Percentiles rank a stretch among this genome's conserved stretches.
These are phyloP conservation scores for Sipha maydis DNA, from an alignment of 2,888 invertebrate genomes.

Conservation along the genomic window DNA sequence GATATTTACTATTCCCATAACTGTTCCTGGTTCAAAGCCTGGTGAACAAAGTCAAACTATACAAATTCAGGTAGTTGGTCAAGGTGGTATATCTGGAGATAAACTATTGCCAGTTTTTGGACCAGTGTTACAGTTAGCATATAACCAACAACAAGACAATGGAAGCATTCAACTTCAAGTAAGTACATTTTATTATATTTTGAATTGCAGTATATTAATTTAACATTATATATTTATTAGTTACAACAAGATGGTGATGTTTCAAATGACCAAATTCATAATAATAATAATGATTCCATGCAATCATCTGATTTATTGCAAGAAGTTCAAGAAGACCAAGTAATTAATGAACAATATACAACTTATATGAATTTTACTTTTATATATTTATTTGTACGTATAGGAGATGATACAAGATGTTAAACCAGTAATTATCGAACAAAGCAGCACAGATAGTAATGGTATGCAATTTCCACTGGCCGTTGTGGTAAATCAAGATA, in stretches of 20 bases:
- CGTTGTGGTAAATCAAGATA: conserved; percentile 66
- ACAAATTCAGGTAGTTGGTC: conserved; percentile 80
- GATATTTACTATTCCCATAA: conserved; percentile 81
- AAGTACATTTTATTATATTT: conserved; percentile 66
- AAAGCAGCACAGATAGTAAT: conserved; percentile 68
- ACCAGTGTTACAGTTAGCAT: conserved; percentile 80
- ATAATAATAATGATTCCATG: conserved; percentile 63
- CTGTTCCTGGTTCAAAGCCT: conserved; percentile 75
- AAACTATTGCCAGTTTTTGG: conserved; percentile 73
- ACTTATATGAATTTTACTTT: not conserved
- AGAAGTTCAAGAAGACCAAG: conserved; percentile 56
- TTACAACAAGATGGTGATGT: conserved; percentile 58
- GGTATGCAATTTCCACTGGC: conserved; percentile 66
- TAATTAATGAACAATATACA: not conserved
- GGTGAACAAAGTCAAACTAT: conserved; percentile 79
- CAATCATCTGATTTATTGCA: conserved; percentile 61
- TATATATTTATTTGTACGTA: conserved; percentile 16
- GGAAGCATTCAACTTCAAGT: conserved; percentile 66
- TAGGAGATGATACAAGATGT: conserved; percentile 64
- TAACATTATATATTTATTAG: conserved; percentile 55
- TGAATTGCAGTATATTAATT: conserved; percentile 67
- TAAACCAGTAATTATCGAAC: conserved; percentile 65
- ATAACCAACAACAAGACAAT: conserved; percentile 72
- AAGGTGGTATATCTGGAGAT: conserved; percentile 66
- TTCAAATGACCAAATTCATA: conserved; percentile 62